Evolutionary conservation across 2,888 invertebrate species (phyloP), one percentile per base, ranked within the genome.

Genomic region (Phania funesta): DNA sequence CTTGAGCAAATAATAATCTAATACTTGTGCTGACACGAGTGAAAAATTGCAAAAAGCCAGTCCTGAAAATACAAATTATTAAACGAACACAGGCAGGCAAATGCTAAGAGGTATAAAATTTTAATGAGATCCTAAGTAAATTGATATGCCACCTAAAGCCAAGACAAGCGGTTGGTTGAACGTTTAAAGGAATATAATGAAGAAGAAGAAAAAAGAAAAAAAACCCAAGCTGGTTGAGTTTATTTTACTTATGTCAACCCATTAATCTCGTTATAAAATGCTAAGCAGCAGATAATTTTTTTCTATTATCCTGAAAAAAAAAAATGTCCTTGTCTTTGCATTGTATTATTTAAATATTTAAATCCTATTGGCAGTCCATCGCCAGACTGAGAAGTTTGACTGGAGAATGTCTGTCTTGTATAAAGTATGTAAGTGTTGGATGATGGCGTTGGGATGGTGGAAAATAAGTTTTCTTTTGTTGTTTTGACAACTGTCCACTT

Each of bases 71-170:
- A 35, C 11, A 54, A 50, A 54, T 52, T 46, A 67, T 41, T 7
- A 68, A 60, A 52, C 35, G 46, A 22, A 52, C 44, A 35, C 65
- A 64, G 22, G n/a, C 29, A 46, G 18, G 35, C 4, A 80, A 71
- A 65, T 44, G 50, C 68, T 54, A 46, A 75, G 68, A 70, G 80
- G 83, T 81, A 82, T 68, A 79, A 84, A 83, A 83, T 84, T 85
- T 85, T 85, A 85, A 85, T 84, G 85, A 85, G 84, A 80, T 77
- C 81, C 81, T 77, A 82, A 64, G 84, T 84, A 84, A 85, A 79
- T 52, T 83, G 85, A 85, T 85, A 85, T 78, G 80, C 83, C 79
- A 82, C 83, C 82, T 83, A 77, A 78, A 75, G 44, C 29, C 46
- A 68, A 68, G 68, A 70, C 81, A 82, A 81, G 81, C 78, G 68